Conservation (phyloP, 2,888 invertebrate genomes). For the Selenia dentaria region DNA sequence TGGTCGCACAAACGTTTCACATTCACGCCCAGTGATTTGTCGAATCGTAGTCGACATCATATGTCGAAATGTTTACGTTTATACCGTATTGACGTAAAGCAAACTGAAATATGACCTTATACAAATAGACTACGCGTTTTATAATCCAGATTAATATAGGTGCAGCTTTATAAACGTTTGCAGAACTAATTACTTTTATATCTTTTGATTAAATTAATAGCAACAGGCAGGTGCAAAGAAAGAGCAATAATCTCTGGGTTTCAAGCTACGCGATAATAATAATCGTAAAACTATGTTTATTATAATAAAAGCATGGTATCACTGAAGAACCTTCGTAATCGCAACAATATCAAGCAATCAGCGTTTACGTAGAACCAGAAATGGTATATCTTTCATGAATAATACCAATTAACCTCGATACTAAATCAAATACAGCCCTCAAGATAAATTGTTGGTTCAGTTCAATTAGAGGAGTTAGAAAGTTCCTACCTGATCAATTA, state of each 20-base stretch:
- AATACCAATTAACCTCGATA: no score
- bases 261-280: no score
- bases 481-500: conserved; percentile 1
- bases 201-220: background rate
- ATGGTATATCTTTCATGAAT: no score
- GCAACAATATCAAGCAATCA: no score
- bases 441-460: background rate
- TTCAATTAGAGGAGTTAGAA: background rate
- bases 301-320: no score
- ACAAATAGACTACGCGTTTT: conserved; percentile 5
- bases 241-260: no score
- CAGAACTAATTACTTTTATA: background rate
- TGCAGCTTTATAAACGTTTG: background rate
- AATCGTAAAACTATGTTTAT: no score
- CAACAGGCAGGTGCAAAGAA: background rate
- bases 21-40: conserved; percentile 31
- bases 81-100: conserved; percentile 6
- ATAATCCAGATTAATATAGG: background rate
- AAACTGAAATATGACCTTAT: background rate
- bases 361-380: no score
- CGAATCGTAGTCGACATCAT: conserved; percentile 13
- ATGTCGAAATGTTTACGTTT: conserved; percentile 12
- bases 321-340: no score
- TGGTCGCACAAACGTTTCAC: conserved; percentile 24
- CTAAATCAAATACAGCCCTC: conserved; percentile 1